Evolutionary conservation across 2,888 invertebrate species (phyloP).

Genomic region (Caenorhabditis virilis): DNA sequence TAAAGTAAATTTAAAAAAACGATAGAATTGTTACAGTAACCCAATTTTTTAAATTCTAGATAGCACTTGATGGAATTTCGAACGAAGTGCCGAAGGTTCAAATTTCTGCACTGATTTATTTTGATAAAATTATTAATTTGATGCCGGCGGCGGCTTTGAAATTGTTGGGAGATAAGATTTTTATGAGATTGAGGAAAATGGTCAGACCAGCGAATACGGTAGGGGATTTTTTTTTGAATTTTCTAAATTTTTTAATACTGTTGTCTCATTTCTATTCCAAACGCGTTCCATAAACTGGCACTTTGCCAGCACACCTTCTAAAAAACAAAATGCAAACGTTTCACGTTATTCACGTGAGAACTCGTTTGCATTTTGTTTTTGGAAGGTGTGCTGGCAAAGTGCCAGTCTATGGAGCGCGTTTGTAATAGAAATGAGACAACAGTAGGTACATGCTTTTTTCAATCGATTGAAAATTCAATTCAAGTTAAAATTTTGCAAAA

Average conservation of each 20-base stretch:
- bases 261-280: too few species aligned
- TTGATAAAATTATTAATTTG: slow-evolving; percentile 29
- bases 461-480: not conserved
- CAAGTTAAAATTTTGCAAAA: not conserved
- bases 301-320: too few species aligned
- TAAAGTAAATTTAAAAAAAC: slow-evolving; percentile 14
- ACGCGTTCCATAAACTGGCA: too few species aligned
- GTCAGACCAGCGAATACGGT: slow-evolving; percentile 8
- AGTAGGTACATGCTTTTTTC: not conserved
- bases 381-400: too few species aligned
- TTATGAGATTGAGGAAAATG: slow-evolving; percentile 22
- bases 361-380: too few species aligned
- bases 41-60: slow-evolving; percentile 26
- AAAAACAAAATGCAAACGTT: too few species aligned
- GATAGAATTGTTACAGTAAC: not conserved
- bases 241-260: not conserved
- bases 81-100: slow-evolving; percentile 13
- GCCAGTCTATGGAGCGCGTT: too few species aligned
- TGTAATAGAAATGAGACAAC: too few species aligned
- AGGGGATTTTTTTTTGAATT: not conserved
- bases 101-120: slow-evolving; percentile 28
- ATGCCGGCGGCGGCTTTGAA: slow-evolving; percentile 37
- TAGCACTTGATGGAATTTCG: slow-evolving; percentile 23
- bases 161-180: slow-evolving; percentile 25
- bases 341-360: too few species aligned